These are phyloP conservation scores for Archaeoteleia sp. DNA, from an alignment of 2,888 invertebrate species.

Conservation along the genomic window DNA sequence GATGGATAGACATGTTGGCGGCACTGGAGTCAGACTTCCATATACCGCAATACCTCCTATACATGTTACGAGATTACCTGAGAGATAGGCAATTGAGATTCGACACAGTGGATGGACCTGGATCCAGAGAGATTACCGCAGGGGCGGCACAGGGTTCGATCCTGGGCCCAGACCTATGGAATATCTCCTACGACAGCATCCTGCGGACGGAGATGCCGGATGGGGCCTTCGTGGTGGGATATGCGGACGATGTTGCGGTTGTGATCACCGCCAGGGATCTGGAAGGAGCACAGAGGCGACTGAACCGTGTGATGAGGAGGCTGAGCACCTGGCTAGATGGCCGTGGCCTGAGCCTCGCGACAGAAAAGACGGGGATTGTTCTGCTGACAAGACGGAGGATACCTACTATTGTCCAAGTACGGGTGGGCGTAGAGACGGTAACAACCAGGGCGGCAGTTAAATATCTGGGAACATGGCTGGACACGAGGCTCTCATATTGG, in stretches of 20 bases:
- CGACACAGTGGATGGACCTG: not conserved
- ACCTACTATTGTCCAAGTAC: not conserved
- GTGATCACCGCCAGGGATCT: not conserved
- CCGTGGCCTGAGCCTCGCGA: constrained; percentile 1
- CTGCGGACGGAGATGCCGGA: constrained; percentile 10
- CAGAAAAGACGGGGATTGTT: too few species aligned
- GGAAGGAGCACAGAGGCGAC: not conserved
- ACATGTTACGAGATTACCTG: not conserved
- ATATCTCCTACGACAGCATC: constrained; percentile 5
- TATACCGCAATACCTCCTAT: not conserved
- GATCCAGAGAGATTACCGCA: not conserved
- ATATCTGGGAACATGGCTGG: constrained; percentile 6
- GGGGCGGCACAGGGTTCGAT: constrained; percentile 7
- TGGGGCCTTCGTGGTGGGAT: constrained; percentile 1
- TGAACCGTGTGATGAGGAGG: constrained; percentile 3
- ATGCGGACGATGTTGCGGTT: constrained; percentile 1
- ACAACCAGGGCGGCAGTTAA: constrained; percentile 4
- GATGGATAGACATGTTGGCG: not conserved
- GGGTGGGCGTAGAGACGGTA: not conserved
- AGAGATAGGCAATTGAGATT: not conserved
- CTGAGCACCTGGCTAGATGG: not conserved
- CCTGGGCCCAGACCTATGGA: constrained; percentile 9
- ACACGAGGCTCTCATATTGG: not conserved
- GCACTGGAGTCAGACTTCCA: not conserved
- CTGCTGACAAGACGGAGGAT: not conserved